Conservation (phyloP, 2,888 invertebrate species). For the Mantis religiosa region DNA sequence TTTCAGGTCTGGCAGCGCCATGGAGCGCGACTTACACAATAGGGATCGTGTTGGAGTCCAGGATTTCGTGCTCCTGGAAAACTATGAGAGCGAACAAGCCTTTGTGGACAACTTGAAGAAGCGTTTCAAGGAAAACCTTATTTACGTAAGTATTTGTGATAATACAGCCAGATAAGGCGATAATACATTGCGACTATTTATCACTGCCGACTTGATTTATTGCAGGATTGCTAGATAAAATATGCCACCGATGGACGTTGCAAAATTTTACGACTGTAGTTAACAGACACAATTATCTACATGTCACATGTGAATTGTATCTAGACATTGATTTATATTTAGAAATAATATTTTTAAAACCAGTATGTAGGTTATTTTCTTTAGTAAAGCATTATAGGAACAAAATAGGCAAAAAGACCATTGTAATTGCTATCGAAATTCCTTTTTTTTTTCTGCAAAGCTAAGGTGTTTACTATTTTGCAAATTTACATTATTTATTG, state of each 20-base stretch:
- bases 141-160: conserved; percentile 70
- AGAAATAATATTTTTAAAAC: no score
- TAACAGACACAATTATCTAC: no score
- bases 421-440: no score
- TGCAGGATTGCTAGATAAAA: not conserved
- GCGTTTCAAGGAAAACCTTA: conserved; percentile 79
- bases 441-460: no score
- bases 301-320: no score
- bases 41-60: conserved; percentile 86
- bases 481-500: no score
- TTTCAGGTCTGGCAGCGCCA: conserved; percentile 39
- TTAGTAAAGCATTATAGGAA: no score
- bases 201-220: not conserved
- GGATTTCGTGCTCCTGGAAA: conserved; percentile 86
- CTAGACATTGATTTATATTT: no score
- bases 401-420: no score
- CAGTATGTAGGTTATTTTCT: no score
- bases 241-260: not conserved
- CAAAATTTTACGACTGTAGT: no score
- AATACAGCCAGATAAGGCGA: not conserved
- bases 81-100: conserved; percentile 73
- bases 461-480: no score
- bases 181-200: not conserved
- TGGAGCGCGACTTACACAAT: conserved; percentile 77
- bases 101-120: conserved; percentile 85